Percentiles rank a stretch among this genome's conserved stretches.
These are phyloP conservation scores for Eidolon helvum DNA, from an alignment of 2,113 vertebrate genomes.

Conservation along the genomic window DNA sequence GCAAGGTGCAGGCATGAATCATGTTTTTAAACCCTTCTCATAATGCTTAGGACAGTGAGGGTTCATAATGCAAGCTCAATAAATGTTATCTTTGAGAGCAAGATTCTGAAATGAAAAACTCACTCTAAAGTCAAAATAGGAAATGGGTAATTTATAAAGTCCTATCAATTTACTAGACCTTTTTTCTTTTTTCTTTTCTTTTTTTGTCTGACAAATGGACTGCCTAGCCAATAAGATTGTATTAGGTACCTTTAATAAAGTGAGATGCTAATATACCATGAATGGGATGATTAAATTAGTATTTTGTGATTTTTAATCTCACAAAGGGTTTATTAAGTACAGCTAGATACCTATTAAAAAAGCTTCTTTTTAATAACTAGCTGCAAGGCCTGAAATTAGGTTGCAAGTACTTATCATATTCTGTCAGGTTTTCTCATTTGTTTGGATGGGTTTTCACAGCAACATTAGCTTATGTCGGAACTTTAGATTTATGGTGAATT, in stretches of 20 bases:
- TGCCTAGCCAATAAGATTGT: conserved; percentile 8
- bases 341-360: conserved; percentile 28
- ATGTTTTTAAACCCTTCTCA: not conserved
- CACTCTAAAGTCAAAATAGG: not conserved
- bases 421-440: not conserved
- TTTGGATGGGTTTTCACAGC: not conserved
- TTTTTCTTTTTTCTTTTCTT: not conserved
- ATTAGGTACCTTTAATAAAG: conserved; percentile 39
- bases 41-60: not conserved
- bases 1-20: not conserved
- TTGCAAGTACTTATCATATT: conserved; percentile 17
- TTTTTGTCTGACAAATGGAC: not conserved
- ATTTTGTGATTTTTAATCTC: conserved; percentile 54
- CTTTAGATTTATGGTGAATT: not conserved
- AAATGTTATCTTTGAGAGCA: not conserved
- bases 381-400: not conserved
- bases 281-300: conserved; percentile 21
- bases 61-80: not conserved
- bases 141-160: conserved; percentile 26
- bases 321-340: conserved; percentile 38
- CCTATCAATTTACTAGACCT: not conserved
- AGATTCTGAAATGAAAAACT: conserved; percentile 39
- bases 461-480: not conserved
- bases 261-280: conserved; percentile 2
- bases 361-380: not conserved